These are phyloP conservation scores for Cinara cedri DNA, from an alignment of 2,888 invertebrate species.

Conservation along the genomic window DNA sequence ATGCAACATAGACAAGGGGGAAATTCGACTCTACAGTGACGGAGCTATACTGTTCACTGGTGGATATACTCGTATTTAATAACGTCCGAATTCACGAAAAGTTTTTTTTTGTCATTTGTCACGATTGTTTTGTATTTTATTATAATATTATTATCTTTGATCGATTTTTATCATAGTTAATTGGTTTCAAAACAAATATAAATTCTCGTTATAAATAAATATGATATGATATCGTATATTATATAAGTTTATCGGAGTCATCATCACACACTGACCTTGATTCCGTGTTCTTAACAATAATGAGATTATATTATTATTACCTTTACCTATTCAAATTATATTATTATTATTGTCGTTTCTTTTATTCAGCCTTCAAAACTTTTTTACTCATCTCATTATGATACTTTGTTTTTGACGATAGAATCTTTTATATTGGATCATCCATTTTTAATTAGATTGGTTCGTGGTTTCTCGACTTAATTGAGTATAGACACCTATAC, in stretches of 20 bases:
- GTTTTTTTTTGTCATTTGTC: not conserved
- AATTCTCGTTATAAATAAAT: not conserved
- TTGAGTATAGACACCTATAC: no score
- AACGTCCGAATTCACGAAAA: not conserved
- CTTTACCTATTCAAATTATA: not conserved
- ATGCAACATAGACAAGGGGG: no score
- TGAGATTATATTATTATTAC: not conserved
- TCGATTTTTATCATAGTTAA: not conserved
- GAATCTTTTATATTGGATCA: not conserved
- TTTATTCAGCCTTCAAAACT: conserved; percentile 25
- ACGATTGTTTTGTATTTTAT: not conserved
- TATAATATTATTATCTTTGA: not conserved
- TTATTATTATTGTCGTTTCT: conserved; percentile 17
- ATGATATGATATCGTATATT: not conserved
- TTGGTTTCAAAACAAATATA: conserved; percentile 2
- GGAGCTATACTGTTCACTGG: no score
- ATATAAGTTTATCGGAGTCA: conserved; percentile 1
- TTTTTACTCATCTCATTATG: not conserved
- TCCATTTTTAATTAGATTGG: conserved; percentile 12
- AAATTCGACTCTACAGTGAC: no score
- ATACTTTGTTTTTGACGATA: conserved; percentile 14
- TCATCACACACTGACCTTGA: conserved; percentile 16
- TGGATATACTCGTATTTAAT: no score
- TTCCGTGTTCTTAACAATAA: conserved; percentile 14
- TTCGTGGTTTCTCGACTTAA: no score